Evolutionary conservation across 2,113 vertebrate species (phyloP).

Genomic region (Petrocephalus zakoni): DNA sequence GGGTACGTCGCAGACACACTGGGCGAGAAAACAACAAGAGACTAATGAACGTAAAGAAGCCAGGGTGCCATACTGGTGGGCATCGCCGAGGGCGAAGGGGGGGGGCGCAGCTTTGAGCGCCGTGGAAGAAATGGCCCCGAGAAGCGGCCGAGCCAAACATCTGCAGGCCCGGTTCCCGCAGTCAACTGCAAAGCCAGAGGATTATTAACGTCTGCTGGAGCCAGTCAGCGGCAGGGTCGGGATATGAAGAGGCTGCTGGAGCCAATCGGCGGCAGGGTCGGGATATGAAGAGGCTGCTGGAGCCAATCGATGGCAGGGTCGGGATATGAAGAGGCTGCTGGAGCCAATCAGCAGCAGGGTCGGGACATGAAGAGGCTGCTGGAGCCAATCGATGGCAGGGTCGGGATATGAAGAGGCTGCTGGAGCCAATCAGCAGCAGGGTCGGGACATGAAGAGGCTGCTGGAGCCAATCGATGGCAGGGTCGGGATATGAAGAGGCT

Average conservation of each 20-base stretch:
- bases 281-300: too few species aligned
- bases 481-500: too few species aligned
- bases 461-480: constrained; percentile 15
- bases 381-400: constrained; percentile 18
- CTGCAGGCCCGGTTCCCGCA: constrained; percentile 6
- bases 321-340: too few species aligned
- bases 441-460: too few species aligned
- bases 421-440: constrained; percentile 17
- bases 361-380: too few species aligned
- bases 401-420: too few species aligned
- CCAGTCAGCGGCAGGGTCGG: constrained; percentile 22
- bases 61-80: constrained; percentile 18
- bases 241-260: constrained; percentile 23
- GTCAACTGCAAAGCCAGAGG: constrained; percentile 20
- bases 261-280: constrained; percentile 22
- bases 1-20: too few species aligned
- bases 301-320: constrained; percentile 22
- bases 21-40: constrained; percentile 37
- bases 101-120: constrained; percentile 19
- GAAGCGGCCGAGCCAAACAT: constrained; percentile 22
- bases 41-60: constrained; percentile 46
- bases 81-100: constrained; percentile 4
- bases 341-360: constrained; percentile 21
- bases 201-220: constrained; percentile 28
- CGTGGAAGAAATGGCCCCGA: background rate